These are phyloP conservation scores for Drymodes brunneopygia DNA, from an alignment of 2,113 vertebrate genomes.

Conservation along the genomic window DNA sequence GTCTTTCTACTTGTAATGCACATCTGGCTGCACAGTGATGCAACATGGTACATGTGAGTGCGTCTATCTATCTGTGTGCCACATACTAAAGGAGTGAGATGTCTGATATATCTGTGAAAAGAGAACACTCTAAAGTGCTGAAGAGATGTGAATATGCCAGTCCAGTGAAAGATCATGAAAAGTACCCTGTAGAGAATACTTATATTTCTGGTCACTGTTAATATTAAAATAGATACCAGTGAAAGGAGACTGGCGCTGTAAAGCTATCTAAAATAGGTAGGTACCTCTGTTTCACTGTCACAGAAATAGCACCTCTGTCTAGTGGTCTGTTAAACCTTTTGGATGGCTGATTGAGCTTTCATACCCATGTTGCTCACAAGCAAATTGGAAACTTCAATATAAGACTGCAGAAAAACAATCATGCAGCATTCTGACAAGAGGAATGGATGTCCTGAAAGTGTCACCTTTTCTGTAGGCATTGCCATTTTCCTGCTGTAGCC, in stretches of 20 bases:
- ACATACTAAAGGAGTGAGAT: background rate
- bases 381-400: background rate
- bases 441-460: background rate
- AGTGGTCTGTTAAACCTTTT: background rate
- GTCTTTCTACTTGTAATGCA: background rate
- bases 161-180: background rate
- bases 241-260: background rate
- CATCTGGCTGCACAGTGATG: background rate
- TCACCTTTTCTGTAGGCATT: background rate
- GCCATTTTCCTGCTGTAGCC: background rate
- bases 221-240: background rate
- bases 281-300: background rate
- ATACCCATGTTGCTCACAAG: background rate
- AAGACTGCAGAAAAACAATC: background rate
- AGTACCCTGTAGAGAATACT: background rate
- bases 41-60: background rate
- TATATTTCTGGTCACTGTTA: background rate
- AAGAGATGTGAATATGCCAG: background rate
- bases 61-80: background rate
- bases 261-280: background rate
- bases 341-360: background rate
- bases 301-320: background rate
- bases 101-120: background rate
- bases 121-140: background rate
- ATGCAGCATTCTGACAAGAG: background rate